A percentile compares a stretch with the other conserved stretches of the same genome.
These are phyloP conservation scores for Lordiphosa fenestrarum DNA, from an alignment of 2,888 invertebrate species.

Conservation along the genomic window DNA sequence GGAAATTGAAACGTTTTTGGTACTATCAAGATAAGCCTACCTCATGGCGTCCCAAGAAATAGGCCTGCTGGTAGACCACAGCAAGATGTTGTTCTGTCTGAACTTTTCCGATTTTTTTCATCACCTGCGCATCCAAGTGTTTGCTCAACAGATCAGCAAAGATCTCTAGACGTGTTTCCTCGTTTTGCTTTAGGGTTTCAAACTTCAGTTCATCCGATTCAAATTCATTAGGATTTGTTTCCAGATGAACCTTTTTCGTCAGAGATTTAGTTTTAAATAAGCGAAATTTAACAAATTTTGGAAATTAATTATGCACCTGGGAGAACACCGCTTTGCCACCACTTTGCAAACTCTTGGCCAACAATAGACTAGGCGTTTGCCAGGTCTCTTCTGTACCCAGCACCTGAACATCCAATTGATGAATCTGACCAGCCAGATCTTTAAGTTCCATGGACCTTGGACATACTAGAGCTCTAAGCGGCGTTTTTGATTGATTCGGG, in stretches of 20 bases:
- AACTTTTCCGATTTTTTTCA: slow-evolving; percentile 7
- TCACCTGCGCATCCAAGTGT: slow-evolving; percentile 82
- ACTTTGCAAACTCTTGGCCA: slow-evolving; percentile 85
- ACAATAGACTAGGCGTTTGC: slow-evolving; percentile 90
- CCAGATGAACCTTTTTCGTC: slow-evolving; percentile 86
- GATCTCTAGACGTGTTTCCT: slow-evolving; percentile 88
- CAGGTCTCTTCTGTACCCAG: slow-evolving; percentile 92
- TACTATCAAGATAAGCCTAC: slow-evolving; percentile 78
- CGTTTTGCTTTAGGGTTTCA: slow-evolving; percentile 83
- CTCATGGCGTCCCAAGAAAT: slow-evolving; percentile 91
- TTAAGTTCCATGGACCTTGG: slow-evolving; percentile 81
- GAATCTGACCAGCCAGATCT: slow-evolving; percentile 82
- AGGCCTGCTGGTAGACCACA: slow-evolving; percentile 82
- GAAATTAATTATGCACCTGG: slow-evolving; percentile 81
- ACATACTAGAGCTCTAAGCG: slow-evolving; percentile 81
- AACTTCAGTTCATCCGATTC: slow-evolving; percentile 84
- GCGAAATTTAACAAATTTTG: not conserved
- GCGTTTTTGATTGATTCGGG: slow-evolving; percentile 38
- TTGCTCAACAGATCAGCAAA: slow-evolving; percentile 87
- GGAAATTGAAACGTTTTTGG: not conserved
- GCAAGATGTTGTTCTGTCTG: slow-evolving; percentile 7
- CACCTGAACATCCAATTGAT: slow-evolving; percentile 88
- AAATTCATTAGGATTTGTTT: slow-evolving; percentile 87
- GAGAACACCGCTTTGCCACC: slow-evolving; percentile 90
- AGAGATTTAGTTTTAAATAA: not conserved